These are phyloP conservation scores for Eolophus roseicapilla DNA, from an alignment of 2,113 vertebrate genomes.

Conservation along the genomic window DNA sequence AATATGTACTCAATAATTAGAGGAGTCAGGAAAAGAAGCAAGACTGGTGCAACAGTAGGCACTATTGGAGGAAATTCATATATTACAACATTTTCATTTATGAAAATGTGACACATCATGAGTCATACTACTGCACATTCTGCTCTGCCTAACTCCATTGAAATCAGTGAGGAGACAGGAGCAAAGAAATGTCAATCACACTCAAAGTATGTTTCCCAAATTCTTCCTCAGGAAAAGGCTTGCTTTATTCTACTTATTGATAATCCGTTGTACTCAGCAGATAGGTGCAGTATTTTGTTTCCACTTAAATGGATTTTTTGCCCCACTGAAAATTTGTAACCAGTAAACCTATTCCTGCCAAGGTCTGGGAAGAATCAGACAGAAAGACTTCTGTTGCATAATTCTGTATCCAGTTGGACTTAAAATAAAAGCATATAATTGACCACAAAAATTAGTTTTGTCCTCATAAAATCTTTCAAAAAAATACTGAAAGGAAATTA, in stretches of 20 bases:
- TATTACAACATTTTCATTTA: neutral
- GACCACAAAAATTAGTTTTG: conserved; percentile 66
- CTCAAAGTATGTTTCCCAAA: neutral
- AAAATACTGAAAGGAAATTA: conserved; percentile 66
- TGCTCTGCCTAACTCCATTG: neutral
- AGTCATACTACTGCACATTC: neutral
- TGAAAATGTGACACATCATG: neutral
- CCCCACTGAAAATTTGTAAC: conserved; percentile 35
- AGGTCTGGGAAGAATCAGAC: conserved; percentile 70
- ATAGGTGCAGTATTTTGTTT: conserved; percentile 25
- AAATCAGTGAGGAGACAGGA: neutral
- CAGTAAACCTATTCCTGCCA: conserved; percentile 45
- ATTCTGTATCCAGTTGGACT: conserved; percentile 52
- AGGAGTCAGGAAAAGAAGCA: neutral
- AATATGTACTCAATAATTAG: neutral
- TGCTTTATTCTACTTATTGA: neutral
- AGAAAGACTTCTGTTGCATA: conserved; percentile 62
- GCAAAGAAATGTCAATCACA: neutral
- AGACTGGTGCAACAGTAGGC: neutral
- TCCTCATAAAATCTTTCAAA: conserved; percentile 62
- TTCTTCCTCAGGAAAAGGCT: neutral
- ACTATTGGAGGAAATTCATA: neutral
- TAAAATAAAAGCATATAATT: conserved; percentile 67
- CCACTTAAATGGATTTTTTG: conserved; percentile 20
- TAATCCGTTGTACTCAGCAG: neutral